Conservation (phyloP, 2,888 invertebrate species). For the Charanyca ferruginea region DNA sequence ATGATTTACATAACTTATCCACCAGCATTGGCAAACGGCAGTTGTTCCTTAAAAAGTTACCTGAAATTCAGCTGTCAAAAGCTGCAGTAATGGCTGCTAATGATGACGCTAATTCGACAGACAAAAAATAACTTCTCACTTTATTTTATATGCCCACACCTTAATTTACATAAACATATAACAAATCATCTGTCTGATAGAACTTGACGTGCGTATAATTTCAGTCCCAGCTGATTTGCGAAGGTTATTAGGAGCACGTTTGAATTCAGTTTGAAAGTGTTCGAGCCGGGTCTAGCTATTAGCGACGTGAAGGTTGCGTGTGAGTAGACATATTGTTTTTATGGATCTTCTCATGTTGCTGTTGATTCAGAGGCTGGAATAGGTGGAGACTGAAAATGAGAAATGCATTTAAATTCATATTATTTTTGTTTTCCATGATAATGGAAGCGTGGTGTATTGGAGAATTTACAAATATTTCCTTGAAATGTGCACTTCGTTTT, state of each 20-base stretch:
- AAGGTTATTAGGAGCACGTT: constrained; percentile 75
- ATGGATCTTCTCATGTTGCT: constrained; percentile 57
- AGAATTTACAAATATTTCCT: not conserved
- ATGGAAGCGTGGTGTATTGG: not conserved
- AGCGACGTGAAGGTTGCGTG: constrained; percentile 68
- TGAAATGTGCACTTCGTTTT: not conserved
- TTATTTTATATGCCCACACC: constrained; percentile 14
- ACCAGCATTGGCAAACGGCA: not conserved
- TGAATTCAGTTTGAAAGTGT: constrained; percentile 68
- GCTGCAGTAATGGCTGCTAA: constrained; percentile 1
- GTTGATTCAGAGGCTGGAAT: constrained; percentile 49
- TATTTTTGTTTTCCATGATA: not conserved
- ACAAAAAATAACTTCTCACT: constrained; percentile 9
- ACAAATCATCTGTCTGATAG: constrained; percentile 70
- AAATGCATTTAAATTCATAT: constrained; percentile 24
- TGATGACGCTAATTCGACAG: constrained; percentile 9
- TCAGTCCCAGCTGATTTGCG: constrained; percentile 70
- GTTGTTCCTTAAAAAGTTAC: not conserved
- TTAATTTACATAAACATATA: constrained; percentile 51
- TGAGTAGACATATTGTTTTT: constrained; percentile 66
- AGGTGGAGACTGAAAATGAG: constrained; percentile 30
- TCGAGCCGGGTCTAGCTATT: constrained; percentile 59
- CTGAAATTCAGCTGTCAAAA: constrained; percentile 4
- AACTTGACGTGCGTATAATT: constrained; percentile 74
- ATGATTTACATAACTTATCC: not conserved